Conservation (phyloP, 2,113 vertebrate genomes). For the Pseudonaja textilis region DNA sequence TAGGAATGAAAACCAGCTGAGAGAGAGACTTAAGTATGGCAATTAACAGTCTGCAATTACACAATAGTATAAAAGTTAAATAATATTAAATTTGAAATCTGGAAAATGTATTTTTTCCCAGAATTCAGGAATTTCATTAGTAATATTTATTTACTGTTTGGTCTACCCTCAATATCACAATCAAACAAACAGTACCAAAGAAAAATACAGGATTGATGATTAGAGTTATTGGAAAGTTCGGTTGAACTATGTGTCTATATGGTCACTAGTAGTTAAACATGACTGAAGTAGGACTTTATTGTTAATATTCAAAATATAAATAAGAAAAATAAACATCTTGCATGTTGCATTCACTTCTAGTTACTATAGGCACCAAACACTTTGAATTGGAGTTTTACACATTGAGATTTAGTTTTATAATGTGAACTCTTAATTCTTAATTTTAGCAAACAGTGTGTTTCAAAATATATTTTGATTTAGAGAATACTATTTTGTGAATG, state of each 20-base stretch:
- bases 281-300: not conserved
- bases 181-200: not conserved
- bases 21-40: not conserved
- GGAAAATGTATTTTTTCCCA: not conserved
- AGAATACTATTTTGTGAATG: not conserved
- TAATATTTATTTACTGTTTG: not conserved
- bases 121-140: rapidly evolving
- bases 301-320: not conserved
- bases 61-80: slow-evolving; percentile 8
- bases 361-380: not conserved
- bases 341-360: not conserved
- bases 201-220: not conserved
- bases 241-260: not conserved
- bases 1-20: not conserved
- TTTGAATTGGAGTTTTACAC: not conserved
- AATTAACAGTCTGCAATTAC: rapidly evolving
- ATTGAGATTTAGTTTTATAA: not conserved
- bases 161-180: not conserved
- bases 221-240: not conserved
- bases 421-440: not conserved
- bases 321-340: not conserved
- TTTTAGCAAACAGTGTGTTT: not conserved
- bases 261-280: not conserved
- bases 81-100: not conserved
- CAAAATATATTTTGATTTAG: not conserved